A percentile compares a stretch with the other conserved stretches of the same genome.
Conservation (phyloP, 2,797 vertebrate species). For the Halcyon leucocephala region DNA sequence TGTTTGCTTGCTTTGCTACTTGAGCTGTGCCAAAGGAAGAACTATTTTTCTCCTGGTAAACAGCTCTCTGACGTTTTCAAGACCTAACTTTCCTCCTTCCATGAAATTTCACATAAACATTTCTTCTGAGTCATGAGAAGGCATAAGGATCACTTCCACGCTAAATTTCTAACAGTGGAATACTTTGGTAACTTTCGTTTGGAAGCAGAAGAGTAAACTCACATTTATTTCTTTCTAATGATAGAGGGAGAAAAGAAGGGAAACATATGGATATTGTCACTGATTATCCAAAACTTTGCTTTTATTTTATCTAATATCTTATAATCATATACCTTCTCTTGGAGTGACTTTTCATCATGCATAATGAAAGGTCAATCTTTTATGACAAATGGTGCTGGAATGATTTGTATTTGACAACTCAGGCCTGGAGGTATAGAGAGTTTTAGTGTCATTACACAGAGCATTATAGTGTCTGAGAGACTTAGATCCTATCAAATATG, state of each 20-base stretch:
- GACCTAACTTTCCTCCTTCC: neutral
- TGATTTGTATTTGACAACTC: neutral
- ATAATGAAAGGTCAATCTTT: neutral
- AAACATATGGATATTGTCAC: neutral
- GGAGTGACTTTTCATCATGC: neutral
- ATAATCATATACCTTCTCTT: neutral
- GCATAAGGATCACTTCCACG: neutral
- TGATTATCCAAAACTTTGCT: neutral
- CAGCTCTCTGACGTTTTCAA: neutral
- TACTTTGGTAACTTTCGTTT: neutral
- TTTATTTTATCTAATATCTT: neutral
- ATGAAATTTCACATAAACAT: neutral
- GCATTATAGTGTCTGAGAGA: neutral
- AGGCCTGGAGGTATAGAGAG: neutral
- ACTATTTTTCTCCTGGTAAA: neutral
- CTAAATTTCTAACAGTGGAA: neutral
- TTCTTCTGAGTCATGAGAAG: neutral
- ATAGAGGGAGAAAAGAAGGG: neutral
- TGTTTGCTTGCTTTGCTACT: neutral
- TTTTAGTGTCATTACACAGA: neutral
- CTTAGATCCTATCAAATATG: neutral
- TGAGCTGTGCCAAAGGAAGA: neutral
- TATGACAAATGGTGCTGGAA: neutral
- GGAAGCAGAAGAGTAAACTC: neutral
- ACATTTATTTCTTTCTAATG: neutral